These are phyloP conservation scores for Anhinga rufa DNA, from an alignment of 2,113 vertebrate genomes.

Conservation along the genomic window DNA sequence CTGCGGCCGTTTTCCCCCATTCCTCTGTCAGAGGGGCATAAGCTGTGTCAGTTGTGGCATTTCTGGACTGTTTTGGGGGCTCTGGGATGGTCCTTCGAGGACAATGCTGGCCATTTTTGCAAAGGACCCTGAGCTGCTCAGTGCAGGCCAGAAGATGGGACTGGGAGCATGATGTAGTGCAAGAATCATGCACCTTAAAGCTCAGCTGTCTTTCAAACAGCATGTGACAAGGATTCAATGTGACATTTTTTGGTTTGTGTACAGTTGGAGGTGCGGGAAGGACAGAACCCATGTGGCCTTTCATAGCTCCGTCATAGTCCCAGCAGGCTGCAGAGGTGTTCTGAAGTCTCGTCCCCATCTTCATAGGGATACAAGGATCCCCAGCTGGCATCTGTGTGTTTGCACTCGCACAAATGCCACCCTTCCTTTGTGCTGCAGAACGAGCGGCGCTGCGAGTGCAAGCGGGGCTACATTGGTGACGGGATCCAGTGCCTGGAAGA, in stretches of 20 bases:
- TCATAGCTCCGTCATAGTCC: neutral
- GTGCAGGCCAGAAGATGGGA: neutral
- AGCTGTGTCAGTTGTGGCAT: neutral
- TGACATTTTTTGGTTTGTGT: neutral
- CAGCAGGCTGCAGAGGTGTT: neutral
- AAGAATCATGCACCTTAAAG: neutral
- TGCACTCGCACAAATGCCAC: neutral
- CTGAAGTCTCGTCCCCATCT: neutral
- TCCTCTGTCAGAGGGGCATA: neutral
- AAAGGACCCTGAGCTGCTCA: neutral
- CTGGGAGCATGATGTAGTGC: neutral
- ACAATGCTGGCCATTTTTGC: neutral
- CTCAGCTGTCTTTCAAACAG: neutral
- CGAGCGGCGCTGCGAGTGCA: slow-evolving; percentile 82
- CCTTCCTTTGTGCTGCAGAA: slow-evolving; percentile 74
- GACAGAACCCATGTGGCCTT: neutral
- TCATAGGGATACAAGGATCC: neutral
- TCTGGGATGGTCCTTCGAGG: neutral
- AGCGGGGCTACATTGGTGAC: slow-evolving; percentile 82
- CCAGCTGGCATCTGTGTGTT: neutral
- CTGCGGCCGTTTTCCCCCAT: neutral
- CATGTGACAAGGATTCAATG: neutral
- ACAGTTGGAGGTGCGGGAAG: neutral
- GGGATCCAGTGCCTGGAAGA: slow-evolving; percentile 89
- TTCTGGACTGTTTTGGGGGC: neutral